Percentiles rank a stretch among this genome's conserved stretches.
Evolutionary conservation across 2,888 invertebrate species (phyloP).

Genomic region (Zeuzera pyrina): DNA sequence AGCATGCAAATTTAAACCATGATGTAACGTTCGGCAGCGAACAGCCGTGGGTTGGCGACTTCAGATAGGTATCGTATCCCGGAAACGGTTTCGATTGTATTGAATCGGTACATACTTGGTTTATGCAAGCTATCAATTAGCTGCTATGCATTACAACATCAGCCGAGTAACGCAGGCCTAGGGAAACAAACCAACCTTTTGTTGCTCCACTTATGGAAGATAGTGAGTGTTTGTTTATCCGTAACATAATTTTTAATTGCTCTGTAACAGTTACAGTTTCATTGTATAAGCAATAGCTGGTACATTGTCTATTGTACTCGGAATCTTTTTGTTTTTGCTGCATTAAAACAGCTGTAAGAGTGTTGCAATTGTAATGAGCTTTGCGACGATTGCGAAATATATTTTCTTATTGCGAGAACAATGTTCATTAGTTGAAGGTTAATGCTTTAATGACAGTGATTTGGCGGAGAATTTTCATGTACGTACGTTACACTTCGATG

Average conservation of each 20-base stretch:
- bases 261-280: too few relatives aligned
- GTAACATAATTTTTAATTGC: slow-evolving; percentile 27
- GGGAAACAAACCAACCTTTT: slow-evolving; percentile 37
- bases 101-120: slow-evolving; percentile 36
- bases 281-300: too few relatives aligned
- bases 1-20: too few relatives aligned
- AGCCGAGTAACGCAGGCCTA: slow-evolving; percentile 26
- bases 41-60: too few relatives aligned
- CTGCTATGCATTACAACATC: slow-evolving; percentile 54
- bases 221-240: slow-evolving; percentile 26
- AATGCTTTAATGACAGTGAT: slow-evolving; percentile 8
- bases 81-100: slow-evolving; percentile 46
- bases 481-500: too few relatives aligned
- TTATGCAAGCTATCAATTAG: slow-evolving; percentile 68
- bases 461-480: too few relatives aligned
- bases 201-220: slow-evolving; percentile 39
- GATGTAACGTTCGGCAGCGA: too few relatives aligned
- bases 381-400: slow-evolving; percentile 25
- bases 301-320: too few relatives aligned
- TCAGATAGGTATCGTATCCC: slow-evolving; percentile 38
- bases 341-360: too few relatives aligned
- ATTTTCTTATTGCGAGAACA: slow-evolving; percentile 22
- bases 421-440: slow-evolving; percentile 33
- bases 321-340: too few relatives aligned
- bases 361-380: slow-evolving; percentile 24